Evolutionary conservation across 2,797 vertebrate genomes (phyloP), one percentile per base, ranked within the genome.

Genomic region (Lemur catta): DNA sequence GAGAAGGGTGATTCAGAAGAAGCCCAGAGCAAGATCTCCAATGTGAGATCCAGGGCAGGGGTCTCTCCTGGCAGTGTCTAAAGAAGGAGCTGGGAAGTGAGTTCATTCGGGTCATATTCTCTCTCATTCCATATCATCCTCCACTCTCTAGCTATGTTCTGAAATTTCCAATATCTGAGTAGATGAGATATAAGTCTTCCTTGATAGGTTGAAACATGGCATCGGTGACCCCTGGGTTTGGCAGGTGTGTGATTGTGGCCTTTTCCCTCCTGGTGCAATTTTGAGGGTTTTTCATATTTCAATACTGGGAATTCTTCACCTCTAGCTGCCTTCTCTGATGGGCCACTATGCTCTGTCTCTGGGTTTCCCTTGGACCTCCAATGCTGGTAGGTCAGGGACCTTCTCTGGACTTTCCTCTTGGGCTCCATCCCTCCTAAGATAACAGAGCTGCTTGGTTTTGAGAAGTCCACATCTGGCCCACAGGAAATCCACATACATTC

Each of bases 301-400:
- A n/a, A 50, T 22, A 46, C 26, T 71, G 35, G 11, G 8, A 81
- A 72, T 46, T 82, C 6, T 33, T 55, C 43, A 7, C 9, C 2
- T 46, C 9, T 20, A 9, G 18, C 7, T 38, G 18, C 24, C 17
- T 18, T 55, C 22, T 71, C 4, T 41, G 30, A 46, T 63, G n/a
- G 30, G 20, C 12, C 28, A 57, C 17, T 35, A 11, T 14, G 20
- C 1, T 48, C 38, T 74, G 33, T 4, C 7, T 6, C 35, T 1
- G 24, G 0, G 9, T 55, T 86, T 22, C n/a, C 55, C 6, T 0
- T 38, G 57, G n/a, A 12, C 26, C 15, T 61, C 10, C 3, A 38
- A 13, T 0, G 17, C 13, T 41, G 2, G 20, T 1, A 3, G 12
- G 24, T 18, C 13, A 38, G 33, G 26, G 17, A 61, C 20, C 24